Percentiles rank a stretch among this genome's conserved stretches.
Conservation (phyloP, 35 echinoderm and acorn worm species). For the Anneissia japonica region DNA sequence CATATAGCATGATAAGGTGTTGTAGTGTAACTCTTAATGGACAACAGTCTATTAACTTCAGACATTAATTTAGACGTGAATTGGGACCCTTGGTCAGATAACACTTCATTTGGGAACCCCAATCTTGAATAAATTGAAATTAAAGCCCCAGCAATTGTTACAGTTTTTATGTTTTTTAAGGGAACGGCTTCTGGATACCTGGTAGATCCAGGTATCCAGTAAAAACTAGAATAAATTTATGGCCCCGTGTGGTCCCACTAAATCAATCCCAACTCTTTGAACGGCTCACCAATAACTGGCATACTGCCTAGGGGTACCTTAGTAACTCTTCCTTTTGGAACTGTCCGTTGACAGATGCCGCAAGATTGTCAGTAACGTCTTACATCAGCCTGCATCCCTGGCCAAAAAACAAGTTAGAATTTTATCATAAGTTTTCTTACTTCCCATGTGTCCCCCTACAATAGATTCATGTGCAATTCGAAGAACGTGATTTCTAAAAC, state of each 20-base stretch:
- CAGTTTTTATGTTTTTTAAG: slow-evolving; percentile 32
- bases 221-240: slow-evolving; percentile 35
- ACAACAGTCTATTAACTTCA: slow-evolving; percentile 49
- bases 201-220: slow-evolving; percentile 51
- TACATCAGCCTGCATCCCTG: slow-evolving; percentile 40
- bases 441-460: not conserved
- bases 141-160: slow-evolving; percentile 36
- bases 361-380: slow-evolving; percentile 3
- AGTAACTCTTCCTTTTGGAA: slow-evolving; percentile 2
- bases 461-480: not conserved
- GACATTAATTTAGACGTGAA: slow-evolving; percentile 53
- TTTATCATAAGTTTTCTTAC: not conserved
- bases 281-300: slow-evolving; percentile 32
- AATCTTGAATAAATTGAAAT: slow-evolving; percentile 23
- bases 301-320: slow-evolving; percentile 18
- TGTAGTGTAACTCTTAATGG: slow-evolving; percentile 49
- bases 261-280: slow-evolving; percentile 34
- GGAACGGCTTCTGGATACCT: slow-evolving; percentile 49
- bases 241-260: slow-evolving; percentile 33
- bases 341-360: not conserved
- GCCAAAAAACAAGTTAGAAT: slow-evolving; percentile 6
- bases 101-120: slow-evolving; percentile 34
- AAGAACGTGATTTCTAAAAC: not conserved
- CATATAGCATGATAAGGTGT: slow-evolving; percentile 21
- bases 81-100: slow-evolving; percentile 47